Evolutionary conservation across 2,888 invertebrate species (phyloP).

Genomic region (Andrena fulva): DNA sequence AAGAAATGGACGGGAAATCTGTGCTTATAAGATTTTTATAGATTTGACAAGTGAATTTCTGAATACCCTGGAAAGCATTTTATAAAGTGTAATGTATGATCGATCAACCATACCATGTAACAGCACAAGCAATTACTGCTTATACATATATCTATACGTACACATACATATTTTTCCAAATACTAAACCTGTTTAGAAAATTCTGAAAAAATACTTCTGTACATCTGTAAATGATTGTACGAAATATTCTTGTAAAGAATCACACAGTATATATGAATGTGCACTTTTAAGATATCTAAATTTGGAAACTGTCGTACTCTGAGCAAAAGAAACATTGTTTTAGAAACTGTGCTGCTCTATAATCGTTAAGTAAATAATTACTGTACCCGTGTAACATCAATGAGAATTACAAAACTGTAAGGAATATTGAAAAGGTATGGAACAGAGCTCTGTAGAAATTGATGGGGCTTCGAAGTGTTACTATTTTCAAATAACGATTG

Average conservation of each 20-base stretch:
- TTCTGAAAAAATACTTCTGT: conserved; percentile 46
- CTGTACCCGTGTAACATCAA: neutral
- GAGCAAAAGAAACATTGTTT: conserved; percentile 6
- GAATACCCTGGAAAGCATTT: conserved; percentile 64
- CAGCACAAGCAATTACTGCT: conserved; percentile 30
- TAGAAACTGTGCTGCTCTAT: conserved; percentile 4
- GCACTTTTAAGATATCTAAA: neutral
- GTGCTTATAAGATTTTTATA: conserved; percentile 20
- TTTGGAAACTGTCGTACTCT: neutral
- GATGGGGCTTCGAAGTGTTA: conserved; percentile 6
- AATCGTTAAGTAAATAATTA: conserved; percentile 5
- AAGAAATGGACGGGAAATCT: conserved; percentile 31
- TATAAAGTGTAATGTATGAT: conserved; percentile 16
- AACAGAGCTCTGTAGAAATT: neutral
- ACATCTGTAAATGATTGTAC: neutral
- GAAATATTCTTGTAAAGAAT: neutral
- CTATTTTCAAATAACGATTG: conserved; percentile 4
- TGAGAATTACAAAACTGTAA: conserved; percentile 29
- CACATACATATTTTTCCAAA: conserved; percentile 25
- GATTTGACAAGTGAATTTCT: conserved; percentile 60
- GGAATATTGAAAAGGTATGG: conserved; percentile 24
- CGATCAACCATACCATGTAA: conserved; percentile 24
- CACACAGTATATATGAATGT: neutral
- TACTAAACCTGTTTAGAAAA: conserved; percentile 25
- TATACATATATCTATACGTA: conserved; percentile 29